Base-by-base conservation (phyloP, 2,888 invertebrate species). In the Scrobipalpa atriplicella region DNA sequence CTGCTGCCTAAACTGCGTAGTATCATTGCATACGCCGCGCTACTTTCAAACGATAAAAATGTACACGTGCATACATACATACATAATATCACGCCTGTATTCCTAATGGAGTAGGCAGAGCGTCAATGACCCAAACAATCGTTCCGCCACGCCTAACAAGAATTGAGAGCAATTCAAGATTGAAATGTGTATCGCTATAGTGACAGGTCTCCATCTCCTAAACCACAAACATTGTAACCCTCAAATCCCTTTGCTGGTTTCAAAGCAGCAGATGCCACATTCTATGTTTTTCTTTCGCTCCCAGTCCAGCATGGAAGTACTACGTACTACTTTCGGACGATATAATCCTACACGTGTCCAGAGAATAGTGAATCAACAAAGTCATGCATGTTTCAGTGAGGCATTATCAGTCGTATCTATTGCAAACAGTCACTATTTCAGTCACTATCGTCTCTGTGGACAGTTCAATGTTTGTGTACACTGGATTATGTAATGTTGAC, bases 341-440 rank as follows among this genome's bases (percentile, higher is more conserved):
- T 67, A 62, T 62, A 64, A 67, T 62, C 52, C 66, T 58, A 75
- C 82, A 82, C 82, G 82, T 83, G 79, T 69, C 2, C 16, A 72
- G 65, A 62, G 66, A 66, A 70, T 71, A 69, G 71, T 72, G 72
- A 75, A 74, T 73, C 72, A 75, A 72, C 71, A 72, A 72, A 70
- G 77, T 75, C 72, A 75, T 75, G 72, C 73, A 74, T 75, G 66
- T 68, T 69, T 67, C 66, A 43, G 47, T 21, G 62, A 58, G 6
- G 41, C 70, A 72, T 68, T 67, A 67, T 68, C 54, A 61, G 61
- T 41, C 62, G 58, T 68, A 62, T 67, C 65, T 72, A 75, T 73
- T 71, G 73, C 76, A 56, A 56, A 56, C 54, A 56, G 7, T 21
- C 54, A 21, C 54, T 19, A 56, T 56, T 56, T 16, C 5, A 43